Percentiles rank a stretch among this genome's conserved stretches.
Evolutionary conservation across 1,140 invertebrate species (phyloP).

Genomic region (Drosophila nebulosa): DNA sequence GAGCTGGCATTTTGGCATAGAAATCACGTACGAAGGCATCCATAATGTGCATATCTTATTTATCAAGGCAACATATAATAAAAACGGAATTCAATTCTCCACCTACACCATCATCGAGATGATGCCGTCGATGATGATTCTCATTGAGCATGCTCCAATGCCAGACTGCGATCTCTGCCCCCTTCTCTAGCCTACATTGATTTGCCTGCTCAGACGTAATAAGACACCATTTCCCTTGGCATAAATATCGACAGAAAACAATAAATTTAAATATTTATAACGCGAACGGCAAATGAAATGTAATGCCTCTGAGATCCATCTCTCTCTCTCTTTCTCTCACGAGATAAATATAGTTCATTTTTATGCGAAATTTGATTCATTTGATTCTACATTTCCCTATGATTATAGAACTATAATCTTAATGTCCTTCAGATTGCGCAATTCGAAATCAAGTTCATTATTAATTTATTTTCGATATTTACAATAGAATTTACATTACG

Average conservation of each 20-base stretch:
- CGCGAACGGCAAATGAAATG: slow-evolving; percentile 1
- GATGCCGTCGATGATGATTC: background rate
- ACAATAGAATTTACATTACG: no score
- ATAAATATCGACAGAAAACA: background rate
- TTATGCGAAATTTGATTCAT: background rate
- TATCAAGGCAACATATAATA: background rate
- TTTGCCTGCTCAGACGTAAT: background rate
- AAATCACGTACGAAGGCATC: background rate
- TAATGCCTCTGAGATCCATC: background rate
- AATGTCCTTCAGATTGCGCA: background rate
- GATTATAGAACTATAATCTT: slow-evolving; percentile 5
- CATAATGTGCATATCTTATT: background rate
- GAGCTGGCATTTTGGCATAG: no score
- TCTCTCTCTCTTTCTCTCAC: no score
- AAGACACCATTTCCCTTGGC: slow-evolving; percentile 1
- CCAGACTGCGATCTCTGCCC: background rate
- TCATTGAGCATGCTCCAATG: background rate
- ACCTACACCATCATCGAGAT: no score
- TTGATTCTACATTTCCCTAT: background rate
- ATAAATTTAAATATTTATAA: slow-evolving; percentile 10
- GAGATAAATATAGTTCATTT: background rate
- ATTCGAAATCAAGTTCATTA: background rate
- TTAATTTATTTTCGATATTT: background rate
- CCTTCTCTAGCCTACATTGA: background rate
- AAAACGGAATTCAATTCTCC: background rate